Conservation (phyloP, 2,113 vertebrate species). For the Platysternon megacephalum region DNA sequence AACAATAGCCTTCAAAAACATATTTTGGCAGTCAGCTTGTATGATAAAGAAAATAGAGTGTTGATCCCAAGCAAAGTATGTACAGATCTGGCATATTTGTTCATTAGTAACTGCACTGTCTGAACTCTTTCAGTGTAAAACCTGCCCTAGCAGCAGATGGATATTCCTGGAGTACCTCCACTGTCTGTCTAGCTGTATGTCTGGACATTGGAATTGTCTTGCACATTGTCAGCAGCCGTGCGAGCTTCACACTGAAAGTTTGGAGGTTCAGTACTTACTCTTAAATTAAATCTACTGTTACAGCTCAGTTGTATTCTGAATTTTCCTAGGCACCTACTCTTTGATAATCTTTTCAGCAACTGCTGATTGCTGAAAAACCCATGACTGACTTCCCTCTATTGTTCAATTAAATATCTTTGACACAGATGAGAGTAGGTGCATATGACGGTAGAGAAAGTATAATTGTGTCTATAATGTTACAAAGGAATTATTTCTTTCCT, state of each 20-base stretch:
- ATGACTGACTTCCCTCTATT: background rate
- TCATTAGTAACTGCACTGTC: background rate
- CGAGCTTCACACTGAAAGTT: background rate
- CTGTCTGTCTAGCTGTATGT: background rate
- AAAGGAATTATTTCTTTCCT: background rate
- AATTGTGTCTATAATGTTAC: background rate
- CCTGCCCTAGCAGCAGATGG: background rate
- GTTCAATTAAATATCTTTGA: background rate
- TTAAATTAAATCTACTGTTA: background rate
- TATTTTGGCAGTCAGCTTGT: background rate
- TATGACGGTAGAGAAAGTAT: background rate
- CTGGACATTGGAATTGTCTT: background rate
- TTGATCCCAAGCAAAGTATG: background rate
- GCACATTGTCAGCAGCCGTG: background rate
- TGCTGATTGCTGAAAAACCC: background rate
- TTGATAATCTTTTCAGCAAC: background rate
- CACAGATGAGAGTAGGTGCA: background rate
- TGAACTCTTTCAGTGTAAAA: background rate
- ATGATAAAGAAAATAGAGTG: background rate
- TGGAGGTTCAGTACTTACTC: background rate
- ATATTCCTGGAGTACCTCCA: background rate
- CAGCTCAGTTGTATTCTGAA: background rate
- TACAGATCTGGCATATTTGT: background rate
- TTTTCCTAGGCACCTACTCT: background rate
- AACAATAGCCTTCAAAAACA: background rate